Evolutionary conservation across 2,888 invertebrate genomes (phyloP).

Genomic region (Drosophila dives): DNA sequence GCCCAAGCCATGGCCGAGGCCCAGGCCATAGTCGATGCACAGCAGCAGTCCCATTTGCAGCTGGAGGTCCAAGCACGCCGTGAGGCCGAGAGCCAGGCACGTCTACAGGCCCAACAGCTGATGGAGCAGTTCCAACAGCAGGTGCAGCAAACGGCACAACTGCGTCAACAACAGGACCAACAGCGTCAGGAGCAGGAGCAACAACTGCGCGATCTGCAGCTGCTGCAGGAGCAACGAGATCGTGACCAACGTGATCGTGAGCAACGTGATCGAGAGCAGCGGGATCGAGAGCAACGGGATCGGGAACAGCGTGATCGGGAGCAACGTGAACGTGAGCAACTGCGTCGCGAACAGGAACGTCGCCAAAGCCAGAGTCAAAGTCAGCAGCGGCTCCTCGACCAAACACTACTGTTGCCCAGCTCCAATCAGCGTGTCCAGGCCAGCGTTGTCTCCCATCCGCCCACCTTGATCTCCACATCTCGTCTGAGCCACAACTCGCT

Average conservation of each 20-base stretch:
- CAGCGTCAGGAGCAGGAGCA: slow-evolving; percentile 68
- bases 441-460: slow-evolving; percentile 82
- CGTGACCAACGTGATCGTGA: slow-evolving; percentile 25
- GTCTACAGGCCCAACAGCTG: slow-evolving; percentile 80
- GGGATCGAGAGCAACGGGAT: slow-evolving; percentile 41
- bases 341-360: slow-evolving; percentile 58
- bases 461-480: slow-evolving; percentile 75
- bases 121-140: slow-evolving; percentile 83
- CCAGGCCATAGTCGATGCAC: slow-evolving; percentile 77
- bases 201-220: slow-evolving; percentile 76
- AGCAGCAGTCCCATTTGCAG: slow-evolving; percentile 82
- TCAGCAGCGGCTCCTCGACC: slow-evolving; percentile 82
- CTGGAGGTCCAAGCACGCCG: slow-evolving; percentile 86
- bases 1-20: slow-evolving; percentile 83
- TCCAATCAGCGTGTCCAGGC: slow-evolving; percentile 81
- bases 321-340: slow-evolving; percentile 47
- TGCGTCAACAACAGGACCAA: slow-evolving; percentile 74
- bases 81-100: slow-evolving; percentile 86
- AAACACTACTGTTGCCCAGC: slow-evolving; percentile 75
- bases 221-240: slow-evolving; percentile 59
- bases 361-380: slow-evolving; percentile 33
- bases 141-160: slow-evolving; percentile 77
- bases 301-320: slow-evolving; percentile 66
- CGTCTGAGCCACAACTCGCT: slow-evolving; percentile 65
- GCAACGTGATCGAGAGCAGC: slow-evolving; percentile 37